Conservation (phyloP, 2,797 vertebrate genomes). For the Gila robusta region DNA sequence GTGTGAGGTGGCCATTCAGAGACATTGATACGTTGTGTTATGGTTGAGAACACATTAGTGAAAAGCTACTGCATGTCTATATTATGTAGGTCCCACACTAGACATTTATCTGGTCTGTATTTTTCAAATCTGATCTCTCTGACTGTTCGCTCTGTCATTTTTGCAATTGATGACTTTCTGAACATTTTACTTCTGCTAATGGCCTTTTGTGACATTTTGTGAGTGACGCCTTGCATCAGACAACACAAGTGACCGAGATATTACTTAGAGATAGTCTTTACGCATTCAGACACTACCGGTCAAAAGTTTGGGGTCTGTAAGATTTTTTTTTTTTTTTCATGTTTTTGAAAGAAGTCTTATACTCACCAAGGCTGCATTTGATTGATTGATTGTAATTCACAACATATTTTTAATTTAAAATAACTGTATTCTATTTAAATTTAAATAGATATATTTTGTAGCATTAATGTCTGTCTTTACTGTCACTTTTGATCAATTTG, state of each 20-base stretch:
- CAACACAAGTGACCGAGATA: neutral
- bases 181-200: neutral
- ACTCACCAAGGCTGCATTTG: no score
- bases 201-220: neutral
- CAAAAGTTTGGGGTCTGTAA: neutral
- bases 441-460: no score
- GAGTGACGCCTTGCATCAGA: no score
- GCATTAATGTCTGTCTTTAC: neutral
- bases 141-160: neutral
- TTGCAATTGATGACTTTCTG: neutral
- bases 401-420: no score
- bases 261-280: neutral
- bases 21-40: neutral
- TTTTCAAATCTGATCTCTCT: neutral
- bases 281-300: neutral
- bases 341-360: no score
- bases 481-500: neutral
- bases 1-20: conserved; percentile 9
- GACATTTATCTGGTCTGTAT: neutral
- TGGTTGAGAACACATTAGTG: neutral
- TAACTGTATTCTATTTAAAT: no score
- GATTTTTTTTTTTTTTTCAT: neutral
- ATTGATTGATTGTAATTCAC: no score
- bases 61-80: conserved; percentile 10
- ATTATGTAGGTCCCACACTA: neutral